A percentile compares a stretch with the other conserved stretches of the same genome.
These are phyloP conservation scores for Torymus aiolomorphi DNA, from an alignment of 2,888 invertebrate genomes.

Conservation along the genomic window DNA sequence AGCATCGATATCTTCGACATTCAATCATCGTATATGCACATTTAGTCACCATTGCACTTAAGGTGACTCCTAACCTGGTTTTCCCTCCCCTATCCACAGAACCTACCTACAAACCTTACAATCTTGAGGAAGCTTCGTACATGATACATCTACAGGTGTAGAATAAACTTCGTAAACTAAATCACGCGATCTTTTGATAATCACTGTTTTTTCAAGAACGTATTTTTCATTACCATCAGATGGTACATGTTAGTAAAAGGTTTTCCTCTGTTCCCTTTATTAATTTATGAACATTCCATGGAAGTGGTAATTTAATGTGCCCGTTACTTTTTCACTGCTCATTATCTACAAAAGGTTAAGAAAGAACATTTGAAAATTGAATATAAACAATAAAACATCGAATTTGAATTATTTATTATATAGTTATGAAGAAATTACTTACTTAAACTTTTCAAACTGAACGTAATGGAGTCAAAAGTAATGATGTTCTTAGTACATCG, in stretches of 20 bases:
- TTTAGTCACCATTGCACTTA: no score
- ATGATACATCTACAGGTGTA: background rate
- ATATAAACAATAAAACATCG: background rate
- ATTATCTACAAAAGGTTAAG: conserved; percentile 4
- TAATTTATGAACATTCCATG: conserved; percentile 2
- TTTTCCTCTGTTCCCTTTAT: conserved; percentile 1
- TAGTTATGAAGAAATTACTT: background rate
- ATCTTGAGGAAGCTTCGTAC: background rate
- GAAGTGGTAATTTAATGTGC: conserved; percentile 1
- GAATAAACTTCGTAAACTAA: conserved; percentile 1
- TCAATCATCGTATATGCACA: no score
- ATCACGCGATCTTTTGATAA: background rate
- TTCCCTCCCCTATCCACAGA: no score
- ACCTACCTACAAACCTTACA: no score
- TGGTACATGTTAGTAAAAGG: conserved; percentile 4
- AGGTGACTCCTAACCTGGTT: no score
- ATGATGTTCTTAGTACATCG: background rate
- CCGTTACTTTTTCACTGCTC: background rate
- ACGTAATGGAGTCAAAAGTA: conserved; percentile 1
- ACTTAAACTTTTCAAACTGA: background rate
- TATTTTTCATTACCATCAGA: background rate
- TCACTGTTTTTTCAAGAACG: background rate
- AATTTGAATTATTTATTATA: background rate
- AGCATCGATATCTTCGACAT: no score
- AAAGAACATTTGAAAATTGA: no score